phyloP scores from a whole-genome alignment of 2,113 vertebrate species.

The Chascanopsetta lugubris region DNA sequence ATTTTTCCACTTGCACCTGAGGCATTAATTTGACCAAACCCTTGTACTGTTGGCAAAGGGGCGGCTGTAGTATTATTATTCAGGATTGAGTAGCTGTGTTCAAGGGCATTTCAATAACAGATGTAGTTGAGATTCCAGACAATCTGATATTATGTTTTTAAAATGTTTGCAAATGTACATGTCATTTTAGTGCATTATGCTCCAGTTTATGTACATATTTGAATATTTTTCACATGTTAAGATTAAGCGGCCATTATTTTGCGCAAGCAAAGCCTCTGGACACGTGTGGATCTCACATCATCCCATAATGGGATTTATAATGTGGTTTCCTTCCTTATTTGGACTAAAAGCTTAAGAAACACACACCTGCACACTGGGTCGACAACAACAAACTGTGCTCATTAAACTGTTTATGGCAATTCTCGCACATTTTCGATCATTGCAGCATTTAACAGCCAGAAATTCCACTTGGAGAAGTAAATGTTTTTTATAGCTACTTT shows the following conservation, averaged over 20 bases:
- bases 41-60: constrained; percentile 2
- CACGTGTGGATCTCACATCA: too few relatives aligned
- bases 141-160: too few relatives aligned
- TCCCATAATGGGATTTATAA: too few relatives aligned
- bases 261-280: too few relatives aligned
- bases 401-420: neutral
- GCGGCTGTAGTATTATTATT: constrained; percentile 14
- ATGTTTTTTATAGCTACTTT: neutral
- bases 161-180: too few relatives aligned
- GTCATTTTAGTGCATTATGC: too few relatives aligned
- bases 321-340: neutral
- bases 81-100: constrained; percentile 22
- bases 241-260: too few relatives aligned
- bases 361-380: neutral
- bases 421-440: neutral
- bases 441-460: neutral
- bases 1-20: constrained; percentile 36
- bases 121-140: too few relatives aligned
- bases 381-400: too few relatives aligned
- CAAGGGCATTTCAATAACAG: constrained; percentile 10
- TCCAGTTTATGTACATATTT: too few relatives aligned
- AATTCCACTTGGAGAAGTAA: neutral
- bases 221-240: too few relatives aligned
- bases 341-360: neutral
- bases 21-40: constrained; percentile 25